A percentile compares a stretch with the other conserved stretches of the same genome.
These are phyloP conservation scores for Drosophila mayaguana DNA, from an alignment of 2,888 invertebrate species.

Conservation along the genomic window DNA sequence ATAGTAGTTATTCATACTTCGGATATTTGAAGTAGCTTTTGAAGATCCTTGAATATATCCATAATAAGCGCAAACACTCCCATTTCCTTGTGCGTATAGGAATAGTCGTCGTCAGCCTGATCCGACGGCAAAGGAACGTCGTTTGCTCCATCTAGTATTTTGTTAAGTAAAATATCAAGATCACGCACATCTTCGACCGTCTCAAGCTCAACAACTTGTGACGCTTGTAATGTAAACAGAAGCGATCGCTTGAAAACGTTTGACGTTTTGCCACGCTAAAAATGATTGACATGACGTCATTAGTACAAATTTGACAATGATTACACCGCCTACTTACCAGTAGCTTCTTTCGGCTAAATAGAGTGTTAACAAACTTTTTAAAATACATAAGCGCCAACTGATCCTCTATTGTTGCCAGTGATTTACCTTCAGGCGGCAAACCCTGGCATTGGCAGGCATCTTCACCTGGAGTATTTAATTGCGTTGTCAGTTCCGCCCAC, in stretches of 20 bases:
- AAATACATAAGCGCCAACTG: slow-evolving; percentile 73
- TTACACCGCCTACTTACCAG: slow-evolving; percentile 53
- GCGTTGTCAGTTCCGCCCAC: slow-evolving; percentile 43
- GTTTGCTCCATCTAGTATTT: slow-evolving; percentile 64
- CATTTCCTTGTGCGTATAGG: slow-evolving; percentile 29
- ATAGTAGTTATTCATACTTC: slow-evolving; percentile 63
- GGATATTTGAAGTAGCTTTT: slow-evolving; percentile 57
- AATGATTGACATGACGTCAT: slow-evolving; percentile 56
- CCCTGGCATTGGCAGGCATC: slow-evolving; percentile 41
- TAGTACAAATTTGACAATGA: not conserved
- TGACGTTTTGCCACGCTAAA: slow-evolving; percentile 61
- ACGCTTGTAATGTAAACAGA: slow-evolving; percentile 60
- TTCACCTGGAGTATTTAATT: not conserved
- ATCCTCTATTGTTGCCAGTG: slow-evolving; percentile 55
- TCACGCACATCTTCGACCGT: slow-evolving; percentile 75
- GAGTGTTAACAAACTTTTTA: slow-evolving; percentile 71
- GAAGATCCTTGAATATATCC: slow-evolving; percentile 67
- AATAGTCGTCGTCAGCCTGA: slow-evolving; percentile 21
- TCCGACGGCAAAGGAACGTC: slow-evolving; percentile 32
- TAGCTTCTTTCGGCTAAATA: slow-evolving; percentile 68
- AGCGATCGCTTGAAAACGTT: slow-evolving; percentile 64
- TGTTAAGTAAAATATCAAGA: slow-evolving; percentile 72
- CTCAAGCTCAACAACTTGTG: slow-evolving; percentile 73
- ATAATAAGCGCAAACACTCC: slow-evolving; percentile 51
- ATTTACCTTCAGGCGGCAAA: slow-evolving; percentile 12